Evolutionary conservation across 2,888 invertebrate genomes (phyloP), one percentile per base, ranked within the genome.

Genomic region (Drosophila rellima): DNA sequence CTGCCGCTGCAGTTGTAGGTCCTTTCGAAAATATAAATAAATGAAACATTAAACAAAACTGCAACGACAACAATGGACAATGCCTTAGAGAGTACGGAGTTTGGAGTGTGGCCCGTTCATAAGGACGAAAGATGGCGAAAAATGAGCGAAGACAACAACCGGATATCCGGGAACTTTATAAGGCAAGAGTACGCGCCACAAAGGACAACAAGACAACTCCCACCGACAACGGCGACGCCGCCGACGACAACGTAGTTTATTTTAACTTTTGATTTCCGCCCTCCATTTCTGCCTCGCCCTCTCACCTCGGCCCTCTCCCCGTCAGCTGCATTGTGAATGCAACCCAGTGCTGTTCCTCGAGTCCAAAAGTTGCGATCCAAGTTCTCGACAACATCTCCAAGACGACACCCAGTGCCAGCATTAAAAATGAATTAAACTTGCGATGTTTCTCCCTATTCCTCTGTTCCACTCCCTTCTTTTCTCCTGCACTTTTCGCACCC

Each of bases 131-230:
- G 80, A 73, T 80, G 82, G 84, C 87, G 87, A 83, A 88, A 85
- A 85, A 89, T 85, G 81, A 86, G 87, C 83, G 88, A 89, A 89
- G 83, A 89, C 86, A 86, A 89, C 90, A 89, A 89, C 88, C 88
- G 86, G 86, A 86, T 89, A 88, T 86, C 90, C 90, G 83, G 81
- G 65, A 89, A 88, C 90, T 86, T 89, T 88, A 89, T 89, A 89
- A 88, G 54, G 89, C 87, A 85, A 71, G 33, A 56, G 56, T 7
- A 26, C 8, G 42, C 40, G 57, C 74, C 67, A 72, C 80, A 79
- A 72, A 79, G 61, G 76, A 82, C 88, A 87, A 70, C 70, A 74
- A 44, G 77, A 74, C 60, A 72, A 74, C 63, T 55, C 42, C 57
- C 45, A 20, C 18, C 51, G n/a, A 42, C 66, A 29, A 44, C 20